Base-by-base conservation (phyloP, 2,113 vertebrate species). In the Poicephalus meyeri region DNA sequence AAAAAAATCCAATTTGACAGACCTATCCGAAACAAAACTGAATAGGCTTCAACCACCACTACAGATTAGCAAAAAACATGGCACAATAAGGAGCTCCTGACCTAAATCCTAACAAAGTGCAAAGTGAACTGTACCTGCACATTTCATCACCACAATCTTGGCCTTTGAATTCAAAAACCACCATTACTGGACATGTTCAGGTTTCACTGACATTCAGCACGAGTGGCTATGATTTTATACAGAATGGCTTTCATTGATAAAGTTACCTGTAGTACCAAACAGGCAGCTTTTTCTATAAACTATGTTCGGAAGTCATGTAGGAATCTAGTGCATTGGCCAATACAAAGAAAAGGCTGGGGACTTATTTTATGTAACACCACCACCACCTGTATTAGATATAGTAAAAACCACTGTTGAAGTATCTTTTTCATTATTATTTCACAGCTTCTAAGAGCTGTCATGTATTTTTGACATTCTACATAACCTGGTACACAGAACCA, bases 361-460 rank as follows among this genome's bases (percentile, higher is more conserved):
- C 19, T 50, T 42, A 33, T 4, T 65, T 69, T 14, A 46, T 21
- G 13, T 19, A 56, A 15, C 25, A 73, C 29, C 7, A 55, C 16
- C 1, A 2, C 4, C 0, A 5, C 19, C 33, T 19, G 1, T 41
- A 53, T 31, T 21, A 85, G 7, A n/a, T n/a, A 73, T 1, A 65
- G 13, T 70, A 85, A 85, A 33, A 60, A 18, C 0, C 44, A 64
- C 13, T 42, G 50, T 41, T 83, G 19, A 87, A 80, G 35, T 29
- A 33, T 2, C 2, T n/a, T 52, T 26, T 31, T 5, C 3, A 20
- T 4, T n/a, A 44, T 13, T 47, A 19, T 64, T 73, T 49, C 47
- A 72, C 15, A 33, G 31, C 39, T 63, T 91, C 88, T 80, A 78
- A 21, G 13, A 69, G 28, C 1, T 56, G 25, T 53, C 3, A 9